Evolutionary conservation across 2,797 vertebrate genomes (phyloP).

Genomic region (Sphenodon punctatus): DNA sequence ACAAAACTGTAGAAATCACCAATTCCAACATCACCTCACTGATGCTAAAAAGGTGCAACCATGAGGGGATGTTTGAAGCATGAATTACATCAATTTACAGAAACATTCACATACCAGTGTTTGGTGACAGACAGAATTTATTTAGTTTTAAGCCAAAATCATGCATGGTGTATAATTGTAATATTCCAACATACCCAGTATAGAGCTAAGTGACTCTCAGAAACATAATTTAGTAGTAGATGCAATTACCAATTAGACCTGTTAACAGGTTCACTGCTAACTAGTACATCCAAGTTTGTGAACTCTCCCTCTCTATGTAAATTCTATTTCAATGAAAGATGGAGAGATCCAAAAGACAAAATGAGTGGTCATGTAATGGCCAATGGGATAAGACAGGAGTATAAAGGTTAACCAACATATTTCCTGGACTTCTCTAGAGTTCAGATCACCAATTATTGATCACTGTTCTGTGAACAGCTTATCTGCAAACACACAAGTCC

Average conservation of each 20-base stretch:
- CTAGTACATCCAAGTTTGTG: not conserved
- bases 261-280: not conserved
- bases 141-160: no score
- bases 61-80: no score
- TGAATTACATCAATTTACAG: no score
- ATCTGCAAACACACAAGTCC: not conserved
- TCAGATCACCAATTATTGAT: not conserved
- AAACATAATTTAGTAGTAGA: no score
- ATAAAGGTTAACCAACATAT: not conserved
- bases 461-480: not conserved
- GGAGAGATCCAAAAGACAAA: not conserved
- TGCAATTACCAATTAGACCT: fast-evolving
- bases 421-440: not conserved
- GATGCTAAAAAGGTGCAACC: no score
- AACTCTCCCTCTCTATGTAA: not conserved
- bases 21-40: no score
- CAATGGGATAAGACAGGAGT: not conserved
- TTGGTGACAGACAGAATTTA: no score
- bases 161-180: no score
- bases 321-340: not conserved
- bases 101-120: no score
- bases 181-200: no score
- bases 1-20: no score
- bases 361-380: not conserved
- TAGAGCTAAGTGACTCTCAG: no score